Evolutionary conservation across 1,140 invertebrate species (phyloP).

Genomic region (Bombus cullumanus): DNA sequence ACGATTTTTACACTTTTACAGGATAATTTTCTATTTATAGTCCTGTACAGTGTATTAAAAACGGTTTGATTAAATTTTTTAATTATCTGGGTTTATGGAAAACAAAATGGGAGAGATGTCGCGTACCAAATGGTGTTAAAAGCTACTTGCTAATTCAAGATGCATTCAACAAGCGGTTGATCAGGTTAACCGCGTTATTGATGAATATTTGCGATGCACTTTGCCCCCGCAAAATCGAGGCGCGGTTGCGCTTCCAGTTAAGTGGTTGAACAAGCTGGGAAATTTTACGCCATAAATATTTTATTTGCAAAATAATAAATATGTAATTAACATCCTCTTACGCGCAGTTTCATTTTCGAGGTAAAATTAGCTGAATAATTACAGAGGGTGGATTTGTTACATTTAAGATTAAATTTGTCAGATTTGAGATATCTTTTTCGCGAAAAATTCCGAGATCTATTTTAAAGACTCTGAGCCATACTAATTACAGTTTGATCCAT

Average conservation of each 20-base stretch:
- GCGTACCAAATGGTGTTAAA: neutral
- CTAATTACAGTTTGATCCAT: too few species aligned
- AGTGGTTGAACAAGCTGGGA: neutral
- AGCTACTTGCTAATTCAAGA: neutral
- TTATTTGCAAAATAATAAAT: neutral
- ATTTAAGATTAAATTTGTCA: too few species aligned
- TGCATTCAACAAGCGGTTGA: slow-evolving; percentile 30
- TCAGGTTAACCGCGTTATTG: neutral
- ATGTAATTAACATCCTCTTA: neutral
- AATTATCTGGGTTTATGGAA: neutral
- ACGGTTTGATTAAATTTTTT: neutral
- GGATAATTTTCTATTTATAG: too few species aligned
- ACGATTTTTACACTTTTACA: neutral
- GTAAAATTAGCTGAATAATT: neutral
- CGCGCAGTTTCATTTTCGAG: neutral
- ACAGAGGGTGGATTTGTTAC: neutral
- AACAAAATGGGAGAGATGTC: neutral
- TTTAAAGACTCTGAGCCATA: neutral
- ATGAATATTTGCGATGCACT: slow-evolving; percentile 25
- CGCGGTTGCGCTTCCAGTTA: too few species aligned
- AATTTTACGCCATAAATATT: neutral
- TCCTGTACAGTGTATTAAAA: neutral
- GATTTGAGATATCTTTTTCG: too few species aligned
- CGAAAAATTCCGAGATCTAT: neutral
- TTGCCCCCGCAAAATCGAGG: neutral